Conservation (phyloP, 1,140 invertebrate species). For the Hormaphis cornu region DNA sequence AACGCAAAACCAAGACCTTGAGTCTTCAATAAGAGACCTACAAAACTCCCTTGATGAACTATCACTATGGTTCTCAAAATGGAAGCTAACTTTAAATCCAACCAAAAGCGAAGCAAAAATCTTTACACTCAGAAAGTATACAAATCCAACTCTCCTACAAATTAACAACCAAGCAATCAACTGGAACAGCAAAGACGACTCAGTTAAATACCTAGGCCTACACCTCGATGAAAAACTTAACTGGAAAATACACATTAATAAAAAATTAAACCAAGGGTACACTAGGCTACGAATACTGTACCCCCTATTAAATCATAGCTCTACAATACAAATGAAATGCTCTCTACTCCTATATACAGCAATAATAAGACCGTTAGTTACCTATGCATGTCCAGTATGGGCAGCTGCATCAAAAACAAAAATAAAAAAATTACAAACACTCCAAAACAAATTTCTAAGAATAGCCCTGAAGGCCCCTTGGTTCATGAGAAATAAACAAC, state of each 20-base stretch:
- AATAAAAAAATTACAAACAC: background rate
- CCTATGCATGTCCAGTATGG: background rate
- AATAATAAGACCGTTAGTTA: background rate
- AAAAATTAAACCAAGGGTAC: background rate
- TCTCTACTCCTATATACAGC: background rate
- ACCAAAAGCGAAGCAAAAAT: background rate
- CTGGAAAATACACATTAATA: slow-evolving; percentile 1
- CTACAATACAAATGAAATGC: background rate
- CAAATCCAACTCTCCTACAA: background rate
- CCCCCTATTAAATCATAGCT: background rate
- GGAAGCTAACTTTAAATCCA: slow-evolving; percentile 2
- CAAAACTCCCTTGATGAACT: background rate
- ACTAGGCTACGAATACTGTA: too few species aligned
- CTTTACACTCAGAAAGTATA: background rate
- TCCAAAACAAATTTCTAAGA: background rate
- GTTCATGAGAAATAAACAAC: background rate
- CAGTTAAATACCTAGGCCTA: slow-evolving; percentile 2
- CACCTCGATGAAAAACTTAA: slow-evolving; percentile 3
- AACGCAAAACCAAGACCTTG: background rate
- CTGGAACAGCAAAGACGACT: background rate
- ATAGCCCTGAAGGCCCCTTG: background rate
- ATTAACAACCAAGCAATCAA: background rate
- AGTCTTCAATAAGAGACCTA: background rate
- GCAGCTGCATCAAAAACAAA: background rate
- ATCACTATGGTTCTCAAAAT: background rate